These are phyloP conservation scores for Sipha maydis DNA, from an alignment of 2,888 invertebrate species.

Conservation along the genomic window DNA sequence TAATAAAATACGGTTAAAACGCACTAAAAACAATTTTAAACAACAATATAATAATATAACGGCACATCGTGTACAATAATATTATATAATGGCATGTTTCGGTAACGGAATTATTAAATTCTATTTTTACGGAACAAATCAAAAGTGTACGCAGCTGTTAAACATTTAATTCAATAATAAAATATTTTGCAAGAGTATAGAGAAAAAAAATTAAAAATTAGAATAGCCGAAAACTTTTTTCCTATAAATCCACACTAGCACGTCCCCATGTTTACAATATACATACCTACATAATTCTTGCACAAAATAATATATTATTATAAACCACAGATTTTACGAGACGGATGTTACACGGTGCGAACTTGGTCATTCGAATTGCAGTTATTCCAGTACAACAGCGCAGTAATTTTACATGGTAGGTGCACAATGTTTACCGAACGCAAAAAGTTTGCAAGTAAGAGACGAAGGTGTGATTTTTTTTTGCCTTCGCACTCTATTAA, in stretches of 20 bases:
- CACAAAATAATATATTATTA: too few species aligned
- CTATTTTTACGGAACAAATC: slow-evolving; percentile 23
- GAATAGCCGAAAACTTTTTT: not conserved
- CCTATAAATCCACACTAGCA: not conserved
- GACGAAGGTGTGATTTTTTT: not conserved
- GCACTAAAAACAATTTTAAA: slow-evolving; percentile 5
- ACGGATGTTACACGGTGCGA: not conserved
- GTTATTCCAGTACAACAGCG: not conserved
- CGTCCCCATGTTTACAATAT: not conserved
- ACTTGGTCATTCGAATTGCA: not conserved
- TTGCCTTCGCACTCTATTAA: not conserved
- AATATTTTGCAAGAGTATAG: not conserved
- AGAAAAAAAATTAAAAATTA: not conserved
- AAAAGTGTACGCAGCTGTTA: not conserved
- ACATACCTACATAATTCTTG: not conserved
- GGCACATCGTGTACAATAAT: not conserved
- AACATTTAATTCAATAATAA: not conserved
- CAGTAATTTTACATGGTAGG: not conserved
- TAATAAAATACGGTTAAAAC: not conserved
- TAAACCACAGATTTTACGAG: too few species aligned
- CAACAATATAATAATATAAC: not conserved
- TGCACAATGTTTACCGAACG: not conserved
- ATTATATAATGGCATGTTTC: not conserved
- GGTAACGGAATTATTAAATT: not conserved
- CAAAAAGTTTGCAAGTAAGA: not conserved